These are phyloP conservation scores for Eudemis profundana DNA, from an alignment of 2,888 invertebrate species.

Conservation along the genomic window DNA sequence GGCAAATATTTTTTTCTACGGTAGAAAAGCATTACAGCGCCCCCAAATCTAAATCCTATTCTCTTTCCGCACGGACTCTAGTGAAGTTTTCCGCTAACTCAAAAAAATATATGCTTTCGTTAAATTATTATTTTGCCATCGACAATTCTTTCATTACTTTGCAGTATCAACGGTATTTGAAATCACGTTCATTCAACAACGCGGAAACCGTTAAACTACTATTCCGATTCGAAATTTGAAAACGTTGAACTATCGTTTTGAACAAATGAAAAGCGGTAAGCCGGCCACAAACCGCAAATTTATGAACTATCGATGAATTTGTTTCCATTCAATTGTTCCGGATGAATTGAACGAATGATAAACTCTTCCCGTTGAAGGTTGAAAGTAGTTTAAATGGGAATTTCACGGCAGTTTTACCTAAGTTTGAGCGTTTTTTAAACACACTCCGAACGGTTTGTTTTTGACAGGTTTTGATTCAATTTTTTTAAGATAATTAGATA, in stretches of 20 bases:
- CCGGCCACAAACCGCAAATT: slow-evolving; percentile 39
- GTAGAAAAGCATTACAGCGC: too few species aligned
- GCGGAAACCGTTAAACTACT: slow-evolving; percentile 12
- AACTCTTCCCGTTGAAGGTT: slow-evolving; percentile 15
- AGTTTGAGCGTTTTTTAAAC: too few species aligned
- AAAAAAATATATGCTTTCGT: too few species aligned
- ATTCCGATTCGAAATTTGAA: slow-evolving; percentile 18
- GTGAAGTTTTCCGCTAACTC: too few species aligned
- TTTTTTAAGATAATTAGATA: too few species aligned
- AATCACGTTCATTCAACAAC: background rate
- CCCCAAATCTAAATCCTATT: too few species aligned
- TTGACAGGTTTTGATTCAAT: too few species aligned
- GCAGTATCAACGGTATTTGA: background rate
- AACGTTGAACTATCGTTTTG: slow-evolving; percentile 23
- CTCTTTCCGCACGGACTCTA: too few species aligned
- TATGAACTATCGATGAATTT: slow-evolving; percentile 40
- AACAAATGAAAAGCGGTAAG: slow-evolving; percentile 39
- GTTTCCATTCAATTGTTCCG: slow-evolving; percentile 37
- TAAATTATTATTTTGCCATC: too few species aligned
- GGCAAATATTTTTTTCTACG: too few species aligned
- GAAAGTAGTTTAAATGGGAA: background rate
- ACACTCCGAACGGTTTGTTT: too few species aligned
- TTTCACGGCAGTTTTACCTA: background rate
- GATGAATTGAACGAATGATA: slow-evolving; percentile 38
- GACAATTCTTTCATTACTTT: background rate